Conservation (phyloP, 2,888 invertebrate genomes). For the Athripsodes cinereus region DNA sequence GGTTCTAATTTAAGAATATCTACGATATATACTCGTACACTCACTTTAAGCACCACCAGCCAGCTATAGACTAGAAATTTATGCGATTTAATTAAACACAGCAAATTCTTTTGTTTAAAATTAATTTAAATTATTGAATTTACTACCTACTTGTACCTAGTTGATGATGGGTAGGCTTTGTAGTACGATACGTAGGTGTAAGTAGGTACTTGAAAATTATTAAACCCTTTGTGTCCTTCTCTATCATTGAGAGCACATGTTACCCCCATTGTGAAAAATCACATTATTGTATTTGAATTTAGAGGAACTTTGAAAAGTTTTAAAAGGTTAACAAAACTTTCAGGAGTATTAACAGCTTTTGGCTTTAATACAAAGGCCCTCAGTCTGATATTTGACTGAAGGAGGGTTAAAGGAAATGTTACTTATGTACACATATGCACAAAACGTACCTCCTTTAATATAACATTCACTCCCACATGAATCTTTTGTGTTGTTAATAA, state of each 20-base stretch:
- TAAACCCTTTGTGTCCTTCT: neutral
- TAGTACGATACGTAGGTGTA: too few relatives aligned
- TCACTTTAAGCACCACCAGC: too few relatives aligned
- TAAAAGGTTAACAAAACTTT: neutral
- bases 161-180: neutral
- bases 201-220: too few relatives aligned
- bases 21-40: neutral
- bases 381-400: neutral
- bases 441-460: too few relatives aligned
- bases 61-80: neutral
- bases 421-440: neutral
- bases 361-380: neutral
- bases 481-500: too few relatives aligned
- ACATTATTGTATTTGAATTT: neutral
- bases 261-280: conserved; percentile 1
- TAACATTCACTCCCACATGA: too few relatives aligned
- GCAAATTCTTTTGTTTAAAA: neutral
- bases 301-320: neutral
- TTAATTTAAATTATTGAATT: conserved; percentile 1
- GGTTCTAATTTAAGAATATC: neutral
- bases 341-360: neutral
- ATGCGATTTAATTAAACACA: neutral
- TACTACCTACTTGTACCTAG: neutral
- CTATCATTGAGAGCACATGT: neutral
- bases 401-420: neutral